These are phyloP conservation scores for Channa argus DNA, from an alignment of 2,113 vertebrate genomes.

Conservation along the genomic window DNA sequence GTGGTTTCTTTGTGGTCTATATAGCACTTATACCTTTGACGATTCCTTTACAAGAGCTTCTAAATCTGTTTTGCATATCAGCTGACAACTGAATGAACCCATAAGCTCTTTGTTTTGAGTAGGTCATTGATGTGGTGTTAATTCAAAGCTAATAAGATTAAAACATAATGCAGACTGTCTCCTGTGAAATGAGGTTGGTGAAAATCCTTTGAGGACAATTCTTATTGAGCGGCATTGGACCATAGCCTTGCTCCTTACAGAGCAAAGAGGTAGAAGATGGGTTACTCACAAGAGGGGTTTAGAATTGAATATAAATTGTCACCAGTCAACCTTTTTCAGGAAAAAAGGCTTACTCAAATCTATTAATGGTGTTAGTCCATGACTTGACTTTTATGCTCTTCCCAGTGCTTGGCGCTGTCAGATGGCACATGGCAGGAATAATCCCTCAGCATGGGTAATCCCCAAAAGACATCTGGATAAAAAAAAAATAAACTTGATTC, in stretches of 20 bases:
- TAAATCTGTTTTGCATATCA: conserved; percentile 43
- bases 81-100: conserved; percentile 37
- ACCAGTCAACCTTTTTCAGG: conserved; percentile 64
- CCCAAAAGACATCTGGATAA: conserved; percentile 71
- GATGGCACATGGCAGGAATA: conserved; percentile 63
- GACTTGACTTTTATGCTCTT: conserved; percentile 68
- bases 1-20: conserved; percentile 22
- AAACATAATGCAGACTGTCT: conserved; percentile 65
- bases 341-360: conserved; percentile 69
- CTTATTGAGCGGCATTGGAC: conserved; percentile 46
- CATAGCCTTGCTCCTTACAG: conserved; percentile 39
- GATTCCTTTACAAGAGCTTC: conserved; percentile 23
- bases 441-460: conserved; percentile 77
- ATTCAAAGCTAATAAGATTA: conserved; percentile 67
- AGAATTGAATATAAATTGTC: conserved; percentile 72
- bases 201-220: conserved; percentile 53
- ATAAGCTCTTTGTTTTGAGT: conserved; percentile 31
- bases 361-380: conserved; percentile 76
- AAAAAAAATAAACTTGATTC: conserved; percentile 21
- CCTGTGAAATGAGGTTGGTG: conserved; percentile 42
- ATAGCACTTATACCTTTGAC: conserved; percentile 13
- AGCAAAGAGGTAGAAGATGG: conserved; percentile 32
- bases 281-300: conserved; percentile 35
- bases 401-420: conserved; percentile 57
- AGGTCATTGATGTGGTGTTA: conserved; percentile 56